Evolutionary conservation across 2,113 vertebrate genomes (phyloP), one percentile per base, ranked within the genome.

Genomic region (Stigmatopora nigra): DNA sequence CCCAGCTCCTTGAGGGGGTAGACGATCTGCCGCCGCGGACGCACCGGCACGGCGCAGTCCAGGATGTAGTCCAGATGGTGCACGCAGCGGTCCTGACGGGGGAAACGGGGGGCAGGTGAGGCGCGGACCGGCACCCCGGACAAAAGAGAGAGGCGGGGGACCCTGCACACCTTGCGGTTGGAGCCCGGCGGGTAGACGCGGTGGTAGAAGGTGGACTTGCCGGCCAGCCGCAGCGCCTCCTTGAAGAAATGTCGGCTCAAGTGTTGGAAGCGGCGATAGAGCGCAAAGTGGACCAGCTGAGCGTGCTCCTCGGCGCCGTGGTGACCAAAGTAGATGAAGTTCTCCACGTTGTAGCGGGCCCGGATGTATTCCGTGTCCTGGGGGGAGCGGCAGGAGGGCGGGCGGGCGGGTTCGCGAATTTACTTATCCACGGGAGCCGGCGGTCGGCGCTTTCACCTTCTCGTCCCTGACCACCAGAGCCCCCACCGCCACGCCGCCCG

Each of bases 1-100:
- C 92, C 94, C 83, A 98, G 94, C 88, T 94, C 92, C 88, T 93
- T 88, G 92, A 95, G 92, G 51, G 95, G 93, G 91, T 93, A 98
- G 88, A 93, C 88, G 91, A 98, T 94, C 92, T 97, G 97, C 78
- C 90, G 92, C 82, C 97, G 91, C 0, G 93, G 94, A 71, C 90
- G 91, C 87, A 98, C 92, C n/a, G 95, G 95, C 82, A 93, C 93
- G 72, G 92, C 91, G 78, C 88, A 92, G 90, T 90, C 86, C 84
- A 97, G 91, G 87, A 92, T 86, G 76, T 88, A 88, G 78, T 92
- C 92, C 91, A 95, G 91, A 65, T 91, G 93, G 87, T 91, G 91
- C 85, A 91, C 77, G 73, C 79, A 80, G 88, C 90, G 89, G 83
- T 74, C 88, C 93, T 95, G 93, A 85, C n/a, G 86, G 80, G 49